Evolutionary conservation across 23 tunicate species (phyloP), one percentile per base, ranked within the genome.

Genomic region (Oikopleura dioica): DNA sequence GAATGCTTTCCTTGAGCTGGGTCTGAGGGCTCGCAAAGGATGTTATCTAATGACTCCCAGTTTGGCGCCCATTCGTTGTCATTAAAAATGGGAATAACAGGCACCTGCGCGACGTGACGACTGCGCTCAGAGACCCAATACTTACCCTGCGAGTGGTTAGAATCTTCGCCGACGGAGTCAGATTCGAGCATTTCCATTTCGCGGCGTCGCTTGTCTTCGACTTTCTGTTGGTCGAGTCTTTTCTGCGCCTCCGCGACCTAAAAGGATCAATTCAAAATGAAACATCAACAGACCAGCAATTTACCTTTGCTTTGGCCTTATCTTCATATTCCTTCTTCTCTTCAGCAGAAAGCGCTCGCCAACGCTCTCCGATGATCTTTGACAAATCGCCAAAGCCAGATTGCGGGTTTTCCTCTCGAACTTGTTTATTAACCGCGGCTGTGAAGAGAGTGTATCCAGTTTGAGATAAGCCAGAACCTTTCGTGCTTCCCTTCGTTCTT

Each of bases 251-350:
- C 55, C 16, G 55, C 55, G 21, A 44, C 55, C 55, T 44, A 44
- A 44, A 44, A 9, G 21, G 16, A 44, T 44, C 21, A 44, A 44
- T 9, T 44, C 21, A 9, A 44, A 44, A 9, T 9, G 21, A 9
- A 21, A n/a, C n/a, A n/a, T n/a, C n/a, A n/a, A 9, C 55, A 44
- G 21, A 44, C 21, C 21, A 9, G 21, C 55, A 21, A 9, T 21
- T 9, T 44, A 44, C 55, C 55, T 44, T 44, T 44, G 55, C 97
- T 37, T 77, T 75, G 29, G 97, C 97, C 69, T 80, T 85, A 55
- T 91, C 97, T 37, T 91, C 97, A 68, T 72, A 91, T 34, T 85
- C 94, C 38, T 80, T 36, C 37, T 91, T 91, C 77, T 80, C 82
- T 26, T 91, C 94, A n/a, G 85, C 92, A 35, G 81, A 82, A 77